Base-by-base conservation (phyloP, 2,888 invertebrate genomes). In the Heliconius aoede region DNA sequence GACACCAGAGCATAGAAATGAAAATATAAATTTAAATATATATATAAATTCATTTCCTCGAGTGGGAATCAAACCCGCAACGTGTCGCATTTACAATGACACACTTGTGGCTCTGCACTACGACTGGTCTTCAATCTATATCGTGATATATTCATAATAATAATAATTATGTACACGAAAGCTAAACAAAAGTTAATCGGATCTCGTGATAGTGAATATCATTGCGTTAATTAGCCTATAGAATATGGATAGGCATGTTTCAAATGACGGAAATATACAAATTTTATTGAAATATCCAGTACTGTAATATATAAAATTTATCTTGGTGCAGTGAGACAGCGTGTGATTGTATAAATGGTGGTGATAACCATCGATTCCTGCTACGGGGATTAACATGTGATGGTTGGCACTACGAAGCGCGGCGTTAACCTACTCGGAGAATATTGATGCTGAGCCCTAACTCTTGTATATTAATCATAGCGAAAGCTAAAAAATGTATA, bases 151-250 rank as follows among this genome's bases (percentile, higher is more conserved):
- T 64, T 64, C 8, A 26, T 40, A 18, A 18, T 9, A 40, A 26
- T 11, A 36, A 72, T 26, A 40, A 72, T 60, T 15, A 58, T 51
- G 18, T 71, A 30, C 26, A 60, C 36, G 18, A 60, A 72, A 60
- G 60, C 26, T 26, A 72, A 3, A 60, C 32, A 26, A 72, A 55
- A 69, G 69, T 55, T 40, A 72, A 72, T 72, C 60, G 21, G 9
- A 36, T 60, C 60, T 60, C 72, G 72, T 72, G 72, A 55, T 72
- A 36, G 60, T 72, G 72, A 72, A 72, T 72, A 72, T 60, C 36
- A 72, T 60, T 72, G 60, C 9, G 60, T 60, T 72, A 36, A 72
- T 72, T 72, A 72, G 21, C 36, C 32, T 18, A 60, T 60, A 60
- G 26, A 72, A 72, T 36, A 72, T 72, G 72, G 36, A 36, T 60